phyloP scores from a whole-genome alignment of 2,888 invertebrate species.

The Conops quadrifasciatus region DNA sequence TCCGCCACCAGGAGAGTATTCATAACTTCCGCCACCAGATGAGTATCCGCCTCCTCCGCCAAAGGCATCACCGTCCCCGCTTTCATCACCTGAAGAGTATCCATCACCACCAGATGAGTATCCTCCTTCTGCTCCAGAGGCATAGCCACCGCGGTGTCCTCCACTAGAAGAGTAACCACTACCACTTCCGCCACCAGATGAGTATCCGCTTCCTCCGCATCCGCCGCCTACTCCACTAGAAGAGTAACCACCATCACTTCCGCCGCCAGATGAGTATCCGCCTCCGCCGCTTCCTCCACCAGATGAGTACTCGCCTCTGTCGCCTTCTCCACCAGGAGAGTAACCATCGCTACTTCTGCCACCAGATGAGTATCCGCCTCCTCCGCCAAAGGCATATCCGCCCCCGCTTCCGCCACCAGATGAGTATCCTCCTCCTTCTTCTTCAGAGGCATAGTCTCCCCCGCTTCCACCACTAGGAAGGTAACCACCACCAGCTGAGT shows the following conservation, averaged over 20 bases:
- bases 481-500: slow-evolving; percentile 19
- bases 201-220: neutral
- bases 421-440: neutral
- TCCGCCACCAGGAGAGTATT: neutral
- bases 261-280: neutral
- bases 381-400: neutral
- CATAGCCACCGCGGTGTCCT: neutral
- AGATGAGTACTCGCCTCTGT: neutral
- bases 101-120: no score
- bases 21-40: neutral
- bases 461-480: slow-evolving; percentile 27
- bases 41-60: slow-evolving; percentile 12
- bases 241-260: neutral
- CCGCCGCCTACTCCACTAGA: neutral
- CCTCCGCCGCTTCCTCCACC: neutral
- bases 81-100: slow-evolving; percentile 21
- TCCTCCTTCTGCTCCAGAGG: slow-evolving; percentile 16
- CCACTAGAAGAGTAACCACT: no score
- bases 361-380: neutral
- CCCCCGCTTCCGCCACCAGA: neutral
- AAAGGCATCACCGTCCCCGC: no score
- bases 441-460: slow-evolving; percentile 13
- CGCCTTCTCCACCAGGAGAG: neutral
- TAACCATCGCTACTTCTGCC: neutral
- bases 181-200: no score